phyloP scores from a whole-genome alignment of 2,888 invertebrate species.

The Xiphydria camelus region DNA sequence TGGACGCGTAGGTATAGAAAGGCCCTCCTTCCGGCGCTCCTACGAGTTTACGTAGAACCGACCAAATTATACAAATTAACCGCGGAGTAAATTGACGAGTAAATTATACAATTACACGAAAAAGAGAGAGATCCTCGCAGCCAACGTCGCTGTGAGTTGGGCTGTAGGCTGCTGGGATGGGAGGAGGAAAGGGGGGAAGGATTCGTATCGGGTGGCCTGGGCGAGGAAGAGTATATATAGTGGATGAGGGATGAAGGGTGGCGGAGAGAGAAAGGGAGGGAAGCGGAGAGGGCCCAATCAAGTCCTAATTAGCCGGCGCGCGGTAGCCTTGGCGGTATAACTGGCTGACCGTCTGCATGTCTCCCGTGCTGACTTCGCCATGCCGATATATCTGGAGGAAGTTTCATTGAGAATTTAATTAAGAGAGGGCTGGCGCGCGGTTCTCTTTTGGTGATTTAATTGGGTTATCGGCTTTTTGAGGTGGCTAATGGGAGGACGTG shows the following conservation, averaged over 20 bases:
- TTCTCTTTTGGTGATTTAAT: too few relatives aligned
- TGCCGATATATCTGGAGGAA: too few relatives aligned
- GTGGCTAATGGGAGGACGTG: too few relatives aligned
- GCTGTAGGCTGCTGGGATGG: not conserved
- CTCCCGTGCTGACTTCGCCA: too few relatives aligned
- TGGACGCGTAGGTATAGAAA: constrained; percentile 7
- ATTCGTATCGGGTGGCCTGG: constrained; percentile 11
- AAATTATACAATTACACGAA: constrained; percentile 41
- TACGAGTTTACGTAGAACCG: constrained; percentile 6
- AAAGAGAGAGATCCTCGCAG: too few relatives aligned
- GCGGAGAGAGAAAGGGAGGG: constrained; percentile 12
- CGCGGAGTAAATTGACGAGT: constrained; percentile 38
- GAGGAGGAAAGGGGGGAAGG: constrained; percentile 4
- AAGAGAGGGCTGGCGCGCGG: too few relatives aligned
- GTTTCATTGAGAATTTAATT: too few relatives aligned
- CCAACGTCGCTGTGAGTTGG: constrained; percentile 12
- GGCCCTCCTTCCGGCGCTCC: not conserved
- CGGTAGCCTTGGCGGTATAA: constrained; percentile 25
- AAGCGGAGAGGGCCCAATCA: constrained; percentile 35
- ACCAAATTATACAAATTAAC: constrained; percentile 43
- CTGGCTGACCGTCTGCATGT: constrained; percentile 19
- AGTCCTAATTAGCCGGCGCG: constrained; percentile 47
- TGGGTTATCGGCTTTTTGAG: too few relatives aligned
- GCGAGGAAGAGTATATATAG: constrained; percentile 10
- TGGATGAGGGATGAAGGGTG: constrained; percentile 6